These are phyloP conservation scores for Echinometra lucunter DNA, from an alignment of 53 echinoderm and acorn worm genomes.

Conservation along the genomic window DNA sequence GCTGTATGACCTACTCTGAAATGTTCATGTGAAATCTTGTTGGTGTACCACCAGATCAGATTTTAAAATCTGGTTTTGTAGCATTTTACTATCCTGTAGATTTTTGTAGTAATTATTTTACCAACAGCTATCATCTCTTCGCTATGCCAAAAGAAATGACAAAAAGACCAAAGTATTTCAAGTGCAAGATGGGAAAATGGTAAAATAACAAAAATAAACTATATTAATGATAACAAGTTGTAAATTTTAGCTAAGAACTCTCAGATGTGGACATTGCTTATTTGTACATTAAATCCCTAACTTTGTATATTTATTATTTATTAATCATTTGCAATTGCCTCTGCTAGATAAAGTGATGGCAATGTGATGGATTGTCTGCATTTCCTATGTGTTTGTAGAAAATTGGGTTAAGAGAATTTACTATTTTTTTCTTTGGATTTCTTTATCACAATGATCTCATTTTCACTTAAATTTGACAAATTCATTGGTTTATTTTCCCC, in stretches of 20 bases:
- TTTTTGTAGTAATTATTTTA: neutral
- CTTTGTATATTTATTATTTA: constrained; percentile 55
- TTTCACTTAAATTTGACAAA: neutral
- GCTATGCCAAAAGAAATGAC: constrained; percentile 35
- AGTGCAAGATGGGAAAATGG: constrained; percentile 34
- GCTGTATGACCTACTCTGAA: neutral
- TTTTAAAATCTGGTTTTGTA: neutral
- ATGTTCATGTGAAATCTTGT: neutral
- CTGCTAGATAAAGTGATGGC: neutral
- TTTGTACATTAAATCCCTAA: constrained; percentile 12
- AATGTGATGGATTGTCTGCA: neutral
- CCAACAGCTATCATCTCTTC: neutral
- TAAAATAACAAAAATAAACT: neutral
- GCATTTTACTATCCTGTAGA: neutral
- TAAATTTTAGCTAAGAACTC: constrained; percentile 27
- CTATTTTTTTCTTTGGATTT: neutral
- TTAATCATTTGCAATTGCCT: neutral
- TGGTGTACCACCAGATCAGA: neutral
- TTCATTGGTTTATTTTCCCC: no score
- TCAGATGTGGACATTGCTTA: constrained; percentile 13
- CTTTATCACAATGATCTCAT: neutral
- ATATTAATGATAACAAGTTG: constrained; percentile 9
- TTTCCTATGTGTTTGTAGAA: neutral
- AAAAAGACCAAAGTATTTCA: neutral
- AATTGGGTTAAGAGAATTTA: neutral